phyloP scores from a whole-genome alignment of 2,113 vertebrate genomes.

The Eulemur macaco region DNA sequence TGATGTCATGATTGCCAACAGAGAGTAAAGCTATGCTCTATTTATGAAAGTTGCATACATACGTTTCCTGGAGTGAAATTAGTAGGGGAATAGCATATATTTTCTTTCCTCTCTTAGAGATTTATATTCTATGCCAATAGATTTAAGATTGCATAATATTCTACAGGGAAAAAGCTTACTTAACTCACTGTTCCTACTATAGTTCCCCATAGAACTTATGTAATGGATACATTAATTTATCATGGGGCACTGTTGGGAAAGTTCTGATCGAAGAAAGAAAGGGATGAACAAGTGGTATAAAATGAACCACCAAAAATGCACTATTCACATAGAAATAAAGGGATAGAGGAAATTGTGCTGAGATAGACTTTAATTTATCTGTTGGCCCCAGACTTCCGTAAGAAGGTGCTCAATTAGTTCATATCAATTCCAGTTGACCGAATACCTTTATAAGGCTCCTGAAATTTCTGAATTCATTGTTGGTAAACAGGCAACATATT shows the following conservation, averaged over 20 bases:
- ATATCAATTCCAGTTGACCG: neutral
- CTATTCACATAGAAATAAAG: neutral
- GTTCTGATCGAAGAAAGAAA: constrained; percentile 1
- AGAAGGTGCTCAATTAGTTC: neutral
- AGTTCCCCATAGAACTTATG: neutral
- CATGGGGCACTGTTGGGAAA: neutral
- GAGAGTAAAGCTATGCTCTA: neutral
- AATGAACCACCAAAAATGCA: neutral
- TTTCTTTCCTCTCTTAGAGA: constrained; percentile 1
- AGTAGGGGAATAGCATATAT: neutral
- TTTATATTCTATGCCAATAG: neutral
- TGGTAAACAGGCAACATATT: neutral
- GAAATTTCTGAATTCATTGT: neutral
- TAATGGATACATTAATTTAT: neutral
- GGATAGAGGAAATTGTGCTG: neutral
- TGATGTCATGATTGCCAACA: neutral
- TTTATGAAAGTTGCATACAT: neutral
- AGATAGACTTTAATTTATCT: neutral
- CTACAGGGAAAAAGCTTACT: neutral
- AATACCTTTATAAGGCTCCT: neutral
- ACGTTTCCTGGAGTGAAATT: neutral
- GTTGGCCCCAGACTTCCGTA: neutral
- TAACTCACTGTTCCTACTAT: neutral
- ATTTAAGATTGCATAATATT: neutral
- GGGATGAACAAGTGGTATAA: neutral